Conservation (phyloP, 2,888 invertebrate genomes). For the Lysandra coridon region DNA sequence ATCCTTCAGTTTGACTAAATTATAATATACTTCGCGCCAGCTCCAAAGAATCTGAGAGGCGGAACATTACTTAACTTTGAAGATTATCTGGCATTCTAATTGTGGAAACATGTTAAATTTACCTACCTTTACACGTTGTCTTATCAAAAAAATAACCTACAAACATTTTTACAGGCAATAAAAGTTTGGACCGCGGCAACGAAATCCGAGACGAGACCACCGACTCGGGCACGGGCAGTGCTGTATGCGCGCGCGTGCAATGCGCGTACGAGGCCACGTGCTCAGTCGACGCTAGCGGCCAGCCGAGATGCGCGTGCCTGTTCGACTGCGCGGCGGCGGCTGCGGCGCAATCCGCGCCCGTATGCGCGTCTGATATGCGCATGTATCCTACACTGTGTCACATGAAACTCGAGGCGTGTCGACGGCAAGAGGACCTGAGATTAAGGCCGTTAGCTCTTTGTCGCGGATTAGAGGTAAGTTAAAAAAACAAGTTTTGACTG, state of each 20-base stretch:
- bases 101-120: background rate
- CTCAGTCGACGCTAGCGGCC: slow-evolving; percentile 85
- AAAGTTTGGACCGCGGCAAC: slow-evolving; percentile 60
- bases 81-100: too few species aligned
- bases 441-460: slow-evolving; percentile 89
- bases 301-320: slow-evolving; percentile 85
- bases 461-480: slow-evolving; percentile 85
- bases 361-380: slow-evolving; percentile 91
- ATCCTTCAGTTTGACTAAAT: background rate
- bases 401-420: slow-evolving; percentile 92
- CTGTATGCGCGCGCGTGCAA: slow-evolving; percentile 88
- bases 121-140: background rate
- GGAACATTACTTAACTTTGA: too few species aligned
- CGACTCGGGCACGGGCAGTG: slow-evolving; percentile 72
- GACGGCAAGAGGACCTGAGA: slow-evolving; percentile 88
- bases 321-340: slow-evolving; percentile 86
- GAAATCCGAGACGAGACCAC: slow-evolving; percentile 65
- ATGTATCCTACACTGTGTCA: slow-evolving; percentile 90
- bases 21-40: too few species aligned
- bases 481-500: slow-evolving; percentile 82
- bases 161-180: slow-evolving; percentile 53
- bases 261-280: slow-evolving; percentile 94
- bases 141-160: background rate
- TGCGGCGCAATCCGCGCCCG: slow-evolving; percentile 78
- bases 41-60: too few species aligned